Evolutionary conservation across 2,888 invertebrate species (phyloP), one percentile per base, ranked within the genome.

Genomic region (Drosophila flavopinicola): DNA sequence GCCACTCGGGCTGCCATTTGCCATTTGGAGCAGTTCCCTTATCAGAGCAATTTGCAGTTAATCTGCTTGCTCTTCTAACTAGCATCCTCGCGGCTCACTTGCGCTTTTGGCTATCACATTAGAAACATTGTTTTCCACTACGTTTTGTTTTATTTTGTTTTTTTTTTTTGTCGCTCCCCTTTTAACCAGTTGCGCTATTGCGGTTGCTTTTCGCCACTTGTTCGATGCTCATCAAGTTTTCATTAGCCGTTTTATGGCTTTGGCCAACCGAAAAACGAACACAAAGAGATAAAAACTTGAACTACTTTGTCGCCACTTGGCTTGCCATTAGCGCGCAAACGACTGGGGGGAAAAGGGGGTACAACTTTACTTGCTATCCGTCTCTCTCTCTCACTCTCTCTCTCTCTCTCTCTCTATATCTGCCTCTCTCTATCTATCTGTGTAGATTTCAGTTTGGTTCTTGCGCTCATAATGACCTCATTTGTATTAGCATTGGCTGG

Each of bases 301-400:
- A 80, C 83, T 82, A 80, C 87, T 82, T 87, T 80, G 83, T 78
- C 71, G 83, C 66, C 76, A 83, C 83, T 83, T 80, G 60, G 60
- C 59, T 68, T 66, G 73, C 82, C 84, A 67, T 78, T 83, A 70
- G n/a, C 53, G 67, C 64, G 65, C 6, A 11, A 45, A 58, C n/a
- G 23, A 7, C 1, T 13, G 25, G 27, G 15, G 24, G 7, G 13
- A 2, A 13, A 9, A 29, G 27, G n/a, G 11, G 6, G 41, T 9
- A 17, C 4, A 7, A 29, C 20, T 25, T 33, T 29, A 17, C 44
- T n/a, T n/a, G n/a, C n/a, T n/a, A n/a, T n/a, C n/a, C n/a, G n/a
- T n/a, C n/a, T n/a, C n/a, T 24, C 33, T 41, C 10, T 23, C 6
- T 17, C 9, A 17, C 42, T 15, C 23, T 32, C 32, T 9, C 44